Evolutionary conservation across 1,140 invertebrate species (phyloP).

Genomic region (Megalopta genalis): DNA sequence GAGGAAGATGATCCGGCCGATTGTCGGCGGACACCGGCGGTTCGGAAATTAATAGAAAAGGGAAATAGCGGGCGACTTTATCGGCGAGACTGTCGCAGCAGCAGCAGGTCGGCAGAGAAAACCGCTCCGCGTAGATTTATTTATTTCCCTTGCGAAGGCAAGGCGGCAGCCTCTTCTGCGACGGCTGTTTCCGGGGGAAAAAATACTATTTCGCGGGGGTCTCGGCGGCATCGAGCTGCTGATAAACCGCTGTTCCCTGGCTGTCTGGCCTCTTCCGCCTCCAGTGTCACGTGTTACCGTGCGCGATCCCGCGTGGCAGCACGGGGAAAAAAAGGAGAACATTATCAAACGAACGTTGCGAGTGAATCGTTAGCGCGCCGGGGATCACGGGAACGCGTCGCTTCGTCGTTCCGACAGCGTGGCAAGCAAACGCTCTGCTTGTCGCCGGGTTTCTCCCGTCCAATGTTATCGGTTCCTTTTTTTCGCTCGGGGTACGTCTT

Average conservation of each 20-base stretch:
- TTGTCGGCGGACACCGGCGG: too few relatives aligned
- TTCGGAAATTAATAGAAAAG: too few relatives aligned
- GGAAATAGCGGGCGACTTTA: too few relatives aligned
- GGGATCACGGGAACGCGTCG: not conserved
- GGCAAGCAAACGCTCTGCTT: not conserved
- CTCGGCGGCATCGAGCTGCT: not conserved
- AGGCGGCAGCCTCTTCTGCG: too few relatives aligned
- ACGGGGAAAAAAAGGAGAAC: not conserved
- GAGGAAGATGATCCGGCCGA: too few relatives aligned
- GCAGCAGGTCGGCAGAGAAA: too few relatives aligned
- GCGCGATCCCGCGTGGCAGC: not conserved
- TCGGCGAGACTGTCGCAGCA: too few relatives aligned
- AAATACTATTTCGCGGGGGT: conserved; percentile 4
- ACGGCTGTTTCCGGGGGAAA: not conserved
- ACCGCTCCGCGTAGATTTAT: too few relatives aligned
- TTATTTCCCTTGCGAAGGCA: conserved; percentile 2
- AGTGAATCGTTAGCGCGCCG: not conserved
- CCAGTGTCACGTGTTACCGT: conserved; percentile 17
- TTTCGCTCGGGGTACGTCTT: too few relatives aligned
- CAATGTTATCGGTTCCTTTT: too few relatives aligned
- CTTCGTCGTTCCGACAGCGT: not conserved
- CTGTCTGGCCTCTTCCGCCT: conserved; percentile 24
- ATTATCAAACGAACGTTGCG: conserved; percentile 12
- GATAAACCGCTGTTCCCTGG: conserved; percentile 23
- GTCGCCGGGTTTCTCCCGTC: not conserved